phyloP scores from a whole-genome alignment of 2,797 vertebrate genomes.

The Sebastes oblongus region DNA sequence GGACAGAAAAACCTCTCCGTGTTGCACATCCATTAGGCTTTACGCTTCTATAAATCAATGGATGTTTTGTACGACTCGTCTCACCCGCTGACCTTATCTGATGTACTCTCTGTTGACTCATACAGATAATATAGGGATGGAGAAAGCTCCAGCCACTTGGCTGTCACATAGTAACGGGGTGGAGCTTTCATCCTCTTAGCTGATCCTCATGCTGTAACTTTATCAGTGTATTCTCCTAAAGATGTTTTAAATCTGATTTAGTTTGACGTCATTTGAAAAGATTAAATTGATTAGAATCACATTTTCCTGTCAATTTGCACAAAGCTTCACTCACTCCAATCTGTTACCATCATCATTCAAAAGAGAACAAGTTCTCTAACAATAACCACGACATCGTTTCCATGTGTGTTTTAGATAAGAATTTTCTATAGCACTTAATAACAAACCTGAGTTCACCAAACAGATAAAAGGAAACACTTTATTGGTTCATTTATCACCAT shows the following conservation, averaged over 20 bases:
- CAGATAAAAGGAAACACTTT: background rate
- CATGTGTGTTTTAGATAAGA: constrained; percentile 31
- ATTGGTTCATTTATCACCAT: constrained; percentile 12
- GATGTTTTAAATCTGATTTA: background rate
- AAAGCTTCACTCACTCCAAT: background rate
- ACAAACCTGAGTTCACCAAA: background rate
- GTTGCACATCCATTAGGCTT: constrained; percentile 48
- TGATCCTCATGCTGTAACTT: background rate
- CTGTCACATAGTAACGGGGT: constrained; percentile 70
- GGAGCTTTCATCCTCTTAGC: constrained; percentile 35
- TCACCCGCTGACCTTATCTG: constrained; percentile 62
- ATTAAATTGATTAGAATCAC: background rate
- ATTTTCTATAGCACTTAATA: background rate
- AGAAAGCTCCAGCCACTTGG: constrained; percentile 61
- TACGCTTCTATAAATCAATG: constrained; percentile 70
- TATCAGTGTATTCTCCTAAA: background rate
- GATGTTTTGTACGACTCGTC: constrained; percentile 19
- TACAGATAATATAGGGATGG: constrained; percentile 58
- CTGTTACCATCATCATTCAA: background rate
- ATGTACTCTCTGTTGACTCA: constrained; percentile 76
- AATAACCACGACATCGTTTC: background rate
- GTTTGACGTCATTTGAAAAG: background rate
- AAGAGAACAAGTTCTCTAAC: background rate
- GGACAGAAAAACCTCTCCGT: constrained; percentile 27
- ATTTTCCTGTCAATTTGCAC: background rate